phyloP scores from a whole-genome alignment of 2,797 vertebrate genomes.

The Anisognathus igniventris region DNA sequence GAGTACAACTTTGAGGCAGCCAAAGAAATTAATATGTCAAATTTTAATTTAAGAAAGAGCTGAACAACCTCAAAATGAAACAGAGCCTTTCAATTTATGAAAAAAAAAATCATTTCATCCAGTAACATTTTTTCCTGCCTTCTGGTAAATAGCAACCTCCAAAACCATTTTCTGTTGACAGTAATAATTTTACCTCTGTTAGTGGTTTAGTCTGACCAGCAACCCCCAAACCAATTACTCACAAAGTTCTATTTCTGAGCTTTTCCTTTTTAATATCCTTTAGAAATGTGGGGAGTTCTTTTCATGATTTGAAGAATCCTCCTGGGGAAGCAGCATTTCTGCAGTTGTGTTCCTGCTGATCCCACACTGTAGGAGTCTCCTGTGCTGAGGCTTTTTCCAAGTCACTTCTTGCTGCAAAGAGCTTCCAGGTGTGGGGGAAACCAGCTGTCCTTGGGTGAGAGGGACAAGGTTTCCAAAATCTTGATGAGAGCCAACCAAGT shows the following conservation, averaged over 20 bases:
- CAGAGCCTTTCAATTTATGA: neutral
- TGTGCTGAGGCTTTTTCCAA: neutral
- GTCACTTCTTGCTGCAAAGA: neutral
- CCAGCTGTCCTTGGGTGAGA: neutral
- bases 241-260: neutral
- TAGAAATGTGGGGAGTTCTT: neutral
- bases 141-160: neutral
- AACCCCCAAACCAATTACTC: neutral
- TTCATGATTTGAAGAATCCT: neutral
- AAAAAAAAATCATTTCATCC: neutral
- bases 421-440: neutral
- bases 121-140: neutral
- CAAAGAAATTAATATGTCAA: slow-evolving; percentile 40
- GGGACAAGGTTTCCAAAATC: neutral
- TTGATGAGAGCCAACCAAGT: neutral
- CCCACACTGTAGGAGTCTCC: accelerated
- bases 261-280: neutral
- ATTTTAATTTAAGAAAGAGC: slow-evolving; percentile 43
- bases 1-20: slow-evolving; percentile 1
- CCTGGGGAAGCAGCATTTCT: neutral
- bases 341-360: neutral
- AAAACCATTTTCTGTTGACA: neutral
- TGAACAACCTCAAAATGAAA: slow-evolving; percentile 8
- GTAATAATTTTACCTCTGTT: neutral
- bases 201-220: neutral